Evolutionary conservation across 2,888 invertebrate species (phyloP), one percentile per base, ranked within the genome.

Genomic region (Anthrax anthrax): DNA sequence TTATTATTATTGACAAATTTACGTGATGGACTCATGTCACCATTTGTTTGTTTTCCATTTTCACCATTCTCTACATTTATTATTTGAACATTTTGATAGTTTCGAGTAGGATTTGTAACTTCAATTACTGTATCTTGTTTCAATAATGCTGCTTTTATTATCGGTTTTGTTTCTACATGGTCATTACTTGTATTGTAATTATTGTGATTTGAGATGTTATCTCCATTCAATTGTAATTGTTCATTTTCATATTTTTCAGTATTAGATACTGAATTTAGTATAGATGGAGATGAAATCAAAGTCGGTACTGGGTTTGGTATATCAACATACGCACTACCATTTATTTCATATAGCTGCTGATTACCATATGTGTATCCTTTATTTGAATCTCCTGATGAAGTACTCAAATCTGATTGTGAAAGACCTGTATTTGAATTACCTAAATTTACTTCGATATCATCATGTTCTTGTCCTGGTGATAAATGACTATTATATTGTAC

Each of bases 301-400:
- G 29, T 12, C 12, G 29, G 29, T 32, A 12, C 3, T 23, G 23
- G 8, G 12, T 32, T 32, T 12, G 29, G 13, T 32, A 12, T 12
- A 9, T 32, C 29, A 32, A 12, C 12, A 12, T 32, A 32, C 3
- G 10, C 13, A 23, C 8, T 8, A 12, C 12, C 9, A 32, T 32
- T 12, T 8, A 12, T 12, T 32, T 32, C 29, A 60, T 86, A 86
- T 23, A 83, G 78, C 55, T 78, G 71, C 65, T 88, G 88, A 61
- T 82, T 85, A 46, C 86, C 81, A 60, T 88, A 88, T 40, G 80
- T 76, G 62, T 88, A 82, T 50, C 80, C 81, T 14, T 79, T 80
- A 61, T 83, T 83, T 47, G 80, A 78, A 34, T 79, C 78, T 14
- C 78, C 78, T 41, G 75, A 73, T 27, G 84, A 84, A 59, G 84